A percentile compares a stretch with the other conserved stretches of the same genome.
Conservation (phyloP, 2,888 invertebrate species). For the Yponomeuta plumbellus region DNA sequence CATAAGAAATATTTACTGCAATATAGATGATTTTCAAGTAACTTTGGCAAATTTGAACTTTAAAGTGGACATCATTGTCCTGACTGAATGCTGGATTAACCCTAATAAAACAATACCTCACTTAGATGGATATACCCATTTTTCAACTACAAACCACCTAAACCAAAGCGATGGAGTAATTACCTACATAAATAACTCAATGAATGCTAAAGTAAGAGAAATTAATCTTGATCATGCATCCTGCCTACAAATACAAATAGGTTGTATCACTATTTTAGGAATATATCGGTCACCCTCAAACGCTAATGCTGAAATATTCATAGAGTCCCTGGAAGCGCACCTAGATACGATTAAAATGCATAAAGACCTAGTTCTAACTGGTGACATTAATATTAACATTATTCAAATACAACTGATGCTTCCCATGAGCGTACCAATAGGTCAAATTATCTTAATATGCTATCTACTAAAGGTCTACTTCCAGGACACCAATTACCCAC, state of each 20-base stretch:
- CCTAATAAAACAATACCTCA: slow-evolving; percentile 2
- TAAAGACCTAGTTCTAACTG: not conserved
- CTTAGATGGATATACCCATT: not conserved
- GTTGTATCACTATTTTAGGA: not conserved
- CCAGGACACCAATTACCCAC: too few relatives aligned
- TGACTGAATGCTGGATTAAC: slow-evolving; percentile 6
- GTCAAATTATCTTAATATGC: too few relatives aligned
- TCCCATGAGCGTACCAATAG: too few relatives aligned
- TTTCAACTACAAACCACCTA: not conserved
- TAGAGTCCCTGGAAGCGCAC: not conserved
- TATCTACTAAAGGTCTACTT: too few relatives aligned
- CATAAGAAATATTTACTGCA: slow-evolving; percentile 6
- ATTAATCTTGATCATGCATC: slow-evolving; percentile 4
- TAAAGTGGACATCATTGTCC: not conserved
- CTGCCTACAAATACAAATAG: slow-evolving; percentile 5
- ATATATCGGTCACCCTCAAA: slow-evolving; percentile 1
- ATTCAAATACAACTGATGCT: too few relatives aligned
- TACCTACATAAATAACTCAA: slow-evolving; percentile 5
- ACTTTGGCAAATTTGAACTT: not conserved
- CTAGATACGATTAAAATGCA: not conserved
- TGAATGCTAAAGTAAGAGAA: not conserved
- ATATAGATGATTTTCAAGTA: slow-evolving; percentile 2
- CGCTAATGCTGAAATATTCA: not conserved
- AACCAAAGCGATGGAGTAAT: slow-evolving; percentile 5
- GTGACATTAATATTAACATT: slow-evolving; percentile 10